phyloP scores from a whole-genome alignment of 2,888 invertebrate species.

The Lasioglossum lativentre region DNA sequence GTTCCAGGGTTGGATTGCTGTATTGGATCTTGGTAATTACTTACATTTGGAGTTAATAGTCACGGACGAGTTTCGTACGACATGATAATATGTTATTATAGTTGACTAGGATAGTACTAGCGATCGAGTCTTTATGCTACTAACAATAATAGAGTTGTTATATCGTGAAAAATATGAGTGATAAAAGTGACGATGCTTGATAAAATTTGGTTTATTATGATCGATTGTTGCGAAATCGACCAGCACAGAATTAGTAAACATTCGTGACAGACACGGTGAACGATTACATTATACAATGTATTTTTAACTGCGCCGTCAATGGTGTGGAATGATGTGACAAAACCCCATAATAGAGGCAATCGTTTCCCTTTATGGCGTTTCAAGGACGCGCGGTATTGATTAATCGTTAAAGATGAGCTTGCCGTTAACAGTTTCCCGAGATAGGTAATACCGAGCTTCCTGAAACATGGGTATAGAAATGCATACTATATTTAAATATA shows the following conservation, averaged over 20 bases:
- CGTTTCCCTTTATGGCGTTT: slow-evolving; percentile 52
- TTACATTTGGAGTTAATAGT: slow-evolving; percentile 63
- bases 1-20: slow-evolving; percentile 15
- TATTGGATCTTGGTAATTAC: slow-evolving; percentile 43
- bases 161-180: too few relatives aligned
- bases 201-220: neutral
- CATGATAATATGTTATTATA: slow-evolving; percentile 17
- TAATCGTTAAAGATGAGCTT: slow-evolving; percentile 46
- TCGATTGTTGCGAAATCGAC: neutral
- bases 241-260: too few relatives aligned
- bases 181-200: neutral
- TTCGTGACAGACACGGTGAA: neutral
- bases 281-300: slow-evolving; percentile 22
- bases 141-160: neutral
- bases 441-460: slow-evolving; percentile 36
- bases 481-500: slow-evolving; percentile 5
- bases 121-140: too few relatives aligned
- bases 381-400: slow-evolving; percentile 53
- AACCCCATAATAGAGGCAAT: slow-evolving; percentile 41
- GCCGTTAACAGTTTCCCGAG: slow-evolving; percentile 28
- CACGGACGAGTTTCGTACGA: slow-evolving; percentile 33
- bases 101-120: neutral
- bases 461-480: slow-evolving; percentile 54
- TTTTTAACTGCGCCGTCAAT: slow-evolving; percentile 46
- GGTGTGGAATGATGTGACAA: slow-evolving; percentile 45